These are phyloP conservation scores for Motacilla tschutschensis DNA, from an alignment of 2,113 vertebrate genomes.

Conservation along the genomic window DNA sequence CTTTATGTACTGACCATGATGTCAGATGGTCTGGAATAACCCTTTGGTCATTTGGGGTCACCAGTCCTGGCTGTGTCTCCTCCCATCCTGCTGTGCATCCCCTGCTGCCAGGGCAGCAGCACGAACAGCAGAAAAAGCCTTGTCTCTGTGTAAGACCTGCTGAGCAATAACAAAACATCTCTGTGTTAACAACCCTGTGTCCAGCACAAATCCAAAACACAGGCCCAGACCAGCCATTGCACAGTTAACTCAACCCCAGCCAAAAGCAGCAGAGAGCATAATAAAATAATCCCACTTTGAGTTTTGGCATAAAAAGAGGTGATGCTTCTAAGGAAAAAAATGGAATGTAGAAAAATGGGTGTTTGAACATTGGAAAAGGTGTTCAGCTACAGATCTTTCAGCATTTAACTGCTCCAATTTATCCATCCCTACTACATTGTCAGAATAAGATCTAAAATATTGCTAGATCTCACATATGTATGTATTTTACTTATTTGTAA, in stretches of 20 bases:
- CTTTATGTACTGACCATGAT: fast-evolving
- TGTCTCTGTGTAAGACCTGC: not conserved
- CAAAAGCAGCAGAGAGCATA: not conserved
- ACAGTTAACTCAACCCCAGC: not conserved
- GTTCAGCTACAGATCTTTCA: not conserved
- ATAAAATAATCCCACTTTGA: not conserved
- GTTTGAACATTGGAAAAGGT: fast-evolving
- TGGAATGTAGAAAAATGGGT: not conserved
- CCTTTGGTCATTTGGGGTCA: not conserved
- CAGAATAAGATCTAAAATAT: not conserved
- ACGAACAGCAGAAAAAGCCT: fast-evolving
- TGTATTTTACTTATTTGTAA: not conserved
- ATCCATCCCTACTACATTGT: not conserved
- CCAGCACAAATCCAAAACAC: not conserved
- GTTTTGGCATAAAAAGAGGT: not conserved
- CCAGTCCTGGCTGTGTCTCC: not conserved
- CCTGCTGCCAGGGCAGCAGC: fast-evolving
- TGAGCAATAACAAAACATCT: not conserved
- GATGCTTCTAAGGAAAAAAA: not conserved
- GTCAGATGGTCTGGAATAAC: not conserved
- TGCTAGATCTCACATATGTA: not conserved
- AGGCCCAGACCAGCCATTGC: not conserved
- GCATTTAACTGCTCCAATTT: not conserved
- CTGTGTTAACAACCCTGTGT: not conserved
- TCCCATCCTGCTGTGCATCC: fast-evolving